Percentiles rank a stretch among this genome's conserved stretches.
phyloP scores from a whole-genome alignment of 2,113 vertebrate species.

The Amblyornis subalaris region DNA sequence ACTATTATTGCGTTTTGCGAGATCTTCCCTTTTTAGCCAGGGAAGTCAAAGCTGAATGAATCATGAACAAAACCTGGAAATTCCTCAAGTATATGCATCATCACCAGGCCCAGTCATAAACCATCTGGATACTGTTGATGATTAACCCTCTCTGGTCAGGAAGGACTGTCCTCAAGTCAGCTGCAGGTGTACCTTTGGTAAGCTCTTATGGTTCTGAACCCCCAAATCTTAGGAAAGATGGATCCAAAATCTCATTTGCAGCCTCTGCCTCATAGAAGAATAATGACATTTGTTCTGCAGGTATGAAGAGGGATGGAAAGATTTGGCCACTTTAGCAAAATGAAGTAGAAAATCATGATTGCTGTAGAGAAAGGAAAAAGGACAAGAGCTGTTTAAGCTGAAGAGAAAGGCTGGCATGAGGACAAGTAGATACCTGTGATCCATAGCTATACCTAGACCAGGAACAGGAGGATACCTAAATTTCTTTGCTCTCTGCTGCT shows the following conservation, averaged over 20 bases:
- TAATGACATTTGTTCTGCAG: neutral
- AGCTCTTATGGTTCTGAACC: neutral
- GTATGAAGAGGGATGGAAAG: neutral
- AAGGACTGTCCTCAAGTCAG: neutral
- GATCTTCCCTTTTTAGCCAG: neutral
- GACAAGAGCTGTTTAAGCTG: neutral
- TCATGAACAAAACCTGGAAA: constrained; percentile 45
- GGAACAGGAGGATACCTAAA: neutral
- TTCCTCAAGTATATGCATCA: constrained; percentile 19
- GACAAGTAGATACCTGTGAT: neutral
- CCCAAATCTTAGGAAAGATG: neutral
- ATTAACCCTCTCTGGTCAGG: constrained; percentile 23
- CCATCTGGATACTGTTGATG: constrained; percentile 30
- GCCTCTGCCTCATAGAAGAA: neutral
- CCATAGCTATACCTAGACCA: neutral
- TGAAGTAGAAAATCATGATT: neutral
- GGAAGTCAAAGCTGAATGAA: constrained; percentile 43
- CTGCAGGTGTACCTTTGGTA: neutral
- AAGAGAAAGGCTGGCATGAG: neutral
- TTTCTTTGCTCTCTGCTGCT: neutral
- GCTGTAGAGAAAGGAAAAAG: neutral
- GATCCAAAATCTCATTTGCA: neutral
- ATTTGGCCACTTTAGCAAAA: neutral
- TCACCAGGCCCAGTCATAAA: constrained; percentile 8
- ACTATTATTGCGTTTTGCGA: neutral